A percentile compares a stretch with the other conserved stretches of the same genome.
Evolutionary conservation across 1,140 invertebrate genomes (phyloP).

Genomic region (Drosophila trapezifrons): DNA sequence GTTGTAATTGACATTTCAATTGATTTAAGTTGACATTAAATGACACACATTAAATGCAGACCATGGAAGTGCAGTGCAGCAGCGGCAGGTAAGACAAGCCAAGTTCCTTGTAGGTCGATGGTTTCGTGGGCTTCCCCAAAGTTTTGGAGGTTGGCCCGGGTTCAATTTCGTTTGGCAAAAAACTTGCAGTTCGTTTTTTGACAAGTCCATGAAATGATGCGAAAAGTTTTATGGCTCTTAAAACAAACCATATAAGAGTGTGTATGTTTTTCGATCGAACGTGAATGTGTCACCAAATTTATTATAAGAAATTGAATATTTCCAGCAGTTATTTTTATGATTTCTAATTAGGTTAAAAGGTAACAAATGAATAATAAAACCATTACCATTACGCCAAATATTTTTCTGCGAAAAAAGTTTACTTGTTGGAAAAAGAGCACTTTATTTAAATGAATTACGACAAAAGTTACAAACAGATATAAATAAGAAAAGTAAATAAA

Average conservation of each 20-base stretch:
- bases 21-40: slow-evolving; percentile 78
- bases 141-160: slow-evolving; percentile 6
- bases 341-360: not conserved
- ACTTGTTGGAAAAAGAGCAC: not conserved
- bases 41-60: slow-evolving; percentile 55
- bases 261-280: not conserved
- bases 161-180: slow-evolving; percentile 11
- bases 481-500: slow-evolving; percentile 11
- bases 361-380: not conserved
- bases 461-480: slow-evolving; percentile 7
- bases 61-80: slow-evolving; percentile 4
- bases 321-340: not conserved
- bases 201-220: slow-evolving; percentile 13
- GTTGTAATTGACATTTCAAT: slow-evolving; percentile 76
- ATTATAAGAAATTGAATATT: too few relatives aligned
- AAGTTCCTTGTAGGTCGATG: slow-evolving; percentile 37
- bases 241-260: not conserved
- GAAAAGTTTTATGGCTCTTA: slow-evolving; percentile 12
- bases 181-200: slow-evolving; percentile 10
- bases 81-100: slow-evolving; percentile 18
- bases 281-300: not conserved
- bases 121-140: slow-evolving; percentile 18
- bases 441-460: slow-evolving; percentile 16
- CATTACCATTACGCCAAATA: not conserved
- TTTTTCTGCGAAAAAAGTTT: not conserved